These are phyloP conservation scores for Perodicticus potto DNA, from an alignment of 2,797 vertebrate genomes.

Conservation along the genomic window DNA sequence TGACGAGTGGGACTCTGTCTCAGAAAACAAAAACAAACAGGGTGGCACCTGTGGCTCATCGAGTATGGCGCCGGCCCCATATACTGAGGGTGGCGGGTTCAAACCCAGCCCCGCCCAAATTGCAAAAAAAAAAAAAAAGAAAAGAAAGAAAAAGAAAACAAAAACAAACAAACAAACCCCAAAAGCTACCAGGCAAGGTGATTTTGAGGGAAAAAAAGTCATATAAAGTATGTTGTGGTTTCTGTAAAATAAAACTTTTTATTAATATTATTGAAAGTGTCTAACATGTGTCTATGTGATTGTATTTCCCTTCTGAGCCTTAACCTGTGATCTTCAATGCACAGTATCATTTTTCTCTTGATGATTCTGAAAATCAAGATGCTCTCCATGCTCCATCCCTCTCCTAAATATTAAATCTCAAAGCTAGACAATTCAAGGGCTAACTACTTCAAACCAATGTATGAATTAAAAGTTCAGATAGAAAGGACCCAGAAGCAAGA, in stretches of 20 bases:
- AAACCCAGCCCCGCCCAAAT: too few relatives aligned
- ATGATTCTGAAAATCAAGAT: slow-evolving; percentile 47
- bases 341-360: background rate
- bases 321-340: background rate
- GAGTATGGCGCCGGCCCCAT: too few relatives aligned
- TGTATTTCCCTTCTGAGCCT: background rate
- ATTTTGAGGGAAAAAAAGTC: background rate
- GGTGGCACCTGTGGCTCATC: too few relatives aligned
- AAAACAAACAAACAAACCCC: too few relatives aligned
- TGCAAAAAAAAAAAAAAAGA: too few relatives aligned
- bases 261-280: background rate
- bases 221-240: background rate
- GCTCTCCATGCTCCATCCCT: background rate
- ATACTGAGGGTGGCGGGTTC: too few relatives aligned
- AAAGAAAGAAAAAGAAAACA: too few relatives aligned
- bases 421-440: slow-evolving; percentile 19
- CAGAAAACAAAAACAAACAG: too few relatives aligned
- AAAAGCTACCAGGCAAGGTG: background rate
- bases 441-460: slow-evolving; percentile 54
- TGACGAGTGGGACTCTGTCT: too few relatives aligned
- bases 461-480: slow-evolving; percentile 54
- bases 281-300: too few relatives aligned
- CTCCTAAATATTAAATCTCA: background rate
- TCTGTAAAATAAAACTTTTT: slow-evolving; percentile 24
- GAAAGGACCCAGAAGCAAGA: too few relatives aligned